phyloP scores from a whole-genome alignment of 2,888 invertebrate genomes.

The Xestoiulus laeticollis region DNA sequence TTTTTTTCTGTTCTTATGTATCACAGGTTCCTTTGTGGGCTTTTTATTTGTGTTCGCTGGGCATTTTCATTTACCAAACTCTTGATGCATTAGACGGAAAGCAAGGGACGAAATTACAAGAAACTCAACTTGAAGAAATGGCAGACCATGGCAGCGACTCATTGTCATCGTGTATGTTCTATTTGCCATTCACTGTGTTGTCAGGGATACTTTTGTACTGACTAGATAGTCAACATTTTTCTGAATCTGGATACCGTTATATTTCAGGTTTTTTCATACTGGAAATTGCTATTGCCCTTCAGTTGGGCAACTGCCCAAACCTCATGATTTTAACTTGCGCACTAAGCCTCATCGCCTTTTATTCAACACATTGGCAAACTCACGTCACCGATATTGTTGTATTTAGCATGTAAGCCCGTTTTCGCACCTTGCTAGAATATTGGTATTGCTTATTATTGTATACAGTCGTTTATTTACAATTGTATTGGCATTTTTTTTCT shows the following conservation, averaged over 20 bases:
- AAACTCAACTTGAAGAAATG: constrained; percentile 52
- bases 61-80: constrained; percentile 50
- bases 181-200: not conserved
- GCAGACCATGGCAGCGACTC: constrained; percentile 53
- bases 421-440: not conserved
- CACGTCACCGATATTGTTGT: constrained; percentile 53
- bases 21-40: constrained; percentile 50
- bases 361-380: constrained; percentile 54
- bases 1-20: not conserved
- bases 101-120: constrained; percentile 46
- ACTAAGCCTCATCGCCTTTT: constrained; percentile 46
- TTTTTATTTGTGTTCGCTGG: constrained; percentile 46
- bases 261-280: constrained; percentile 39
- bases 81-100: constrained; percentile 53
- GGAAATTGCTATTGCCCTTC: constrained; percentile 41
- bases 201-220: not conserved
- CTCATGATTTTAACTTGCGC: constrained; percentile 34
- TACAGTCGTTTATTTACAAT: not conserved
- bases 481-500: not conserved
- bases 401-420: constrained; percentile 48
- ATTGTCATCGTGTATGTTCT: constrained; percentile 40
- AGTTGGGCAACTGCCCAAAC: constrained; percentile 40
- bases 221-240: too few relatives aligned
- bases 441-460: too few relatives aligned
- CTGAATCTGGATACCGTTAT: not conserved